These are phyloP conservation scores for Nixonia krombeini DNA, from an alignment of 1,140 invertebrate species.

Conservation along the genomic window DNA sequence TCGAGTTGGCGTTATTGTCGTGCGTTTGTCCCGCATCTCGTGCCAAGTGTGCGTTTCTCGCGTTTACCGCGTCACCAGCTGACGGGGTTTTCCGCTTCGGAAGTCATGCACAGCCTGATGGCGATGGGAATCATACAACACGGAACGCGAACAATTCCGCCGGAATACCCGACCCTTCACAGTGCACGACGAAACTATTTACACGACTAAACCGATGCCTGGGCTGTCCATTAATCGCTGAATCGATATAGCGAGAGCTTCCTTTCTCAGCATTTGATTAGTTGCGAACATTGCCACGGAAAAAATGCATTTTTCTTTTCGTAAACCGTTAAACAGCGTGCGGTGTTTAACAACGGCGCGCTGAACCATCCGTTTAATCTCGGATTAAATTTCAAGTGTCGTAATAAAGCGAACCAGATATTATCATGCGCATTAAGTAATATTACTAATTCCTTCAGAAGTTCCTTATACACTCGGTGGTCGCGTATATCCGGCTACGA, in stretches of 20 bases:
- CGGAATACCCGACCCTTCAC: slow-evolving; percentile 10
- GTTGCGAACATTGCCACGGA: no score
- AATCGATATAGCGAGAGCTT: not conserved
- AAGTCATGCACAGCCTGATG: slow-evolving; percentile 23
- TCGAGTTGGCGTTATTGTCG: slow-evolving; percentile 18
- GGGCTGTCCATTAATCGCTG: not conserved
- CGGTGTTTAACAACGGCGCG: no score
- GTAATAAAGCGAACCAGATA: not conserved
- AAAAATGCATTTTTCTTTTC: no score
- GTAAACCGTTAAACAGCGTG: no score
- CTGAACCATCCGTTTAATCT: not conserved
- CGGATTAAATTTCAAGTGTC: not conserved
- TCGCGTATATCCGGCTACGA: no score
- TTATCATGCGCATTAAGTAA: not conserved
- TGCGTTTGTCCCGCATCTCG: slow-evolving; percentile 1
- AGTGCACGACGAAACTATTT: not conserved
- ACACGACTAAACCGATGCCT: not conserved
- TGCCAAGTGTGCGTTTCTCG: slow-evolving; percentile 12
- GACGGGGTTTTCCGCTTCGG: slow-evolving; percentile 38
- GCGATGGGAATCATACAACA: slow-evolving; percentile 1
- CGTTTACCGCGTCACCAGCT: slow-evolving; percentile 20
- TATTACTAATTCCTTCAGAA: not conserved
- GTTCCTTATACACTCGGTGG: no score
- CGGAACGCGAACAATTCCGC: slow-evolving; percentile 25
- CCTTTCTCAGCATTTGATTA: not conserved